Evolutionary conservation across 2,113 vertebrate genomes (phyloP), one percentile per base, ranked within the genome.

Genomic region (Crotalus helleri): DNA sequence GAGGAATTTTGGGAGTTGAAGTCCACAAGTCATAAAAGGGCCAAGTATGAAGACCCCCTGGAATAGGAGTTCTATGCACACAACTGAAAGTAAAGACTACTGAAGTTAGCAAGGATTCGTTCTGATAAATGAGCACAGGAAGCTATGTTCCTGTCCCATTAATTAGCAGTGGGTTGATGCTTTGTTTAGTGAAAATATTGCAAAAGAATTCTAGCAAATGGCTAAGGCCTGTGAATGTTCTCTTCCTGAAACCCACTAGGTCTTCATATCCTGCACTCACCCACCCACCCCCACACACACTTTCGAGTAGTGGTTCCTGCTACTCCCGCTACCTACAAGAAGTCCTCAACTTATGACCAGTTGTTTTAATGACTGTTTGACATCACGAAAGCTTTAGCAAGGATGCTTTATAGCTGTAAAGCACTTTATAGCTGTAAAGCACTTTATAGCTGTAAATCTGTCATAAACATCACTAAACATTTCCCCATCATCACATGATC

Each of bases 211-310:
- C 29, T 69, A 69, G 1, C 29, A 69, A n/a, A 69, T 69, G 5
- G 64, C 64, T n/a, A 17, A 69, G 29, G 64, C 64, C 29, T 69
- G 1, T n/a, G 12, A 69, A 69, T n/a, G 64, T 5, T 69, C 12
- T 69, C 64, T 69, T n/a, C 12, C 64, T n/a, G 64, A 69, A 69
- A 69, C 29, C 61, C 26, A 64, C 3, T 29, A 12, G 61, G 29
- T 26, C 29, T 69, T 69, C 64, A 69, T 69, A 29, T n/a, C 26
- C 61, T n/a, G 29, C 12, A n/a, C 1, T 13, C 26, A 64, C 26
- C 6, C 24, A 13, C 29, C 1, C 4, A 12, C 29, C 0, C 1
- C 49, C 7, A 0, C 49, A 51, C 7, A 51, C 49, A 2, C 29
- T 33, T 69, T 15, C 12, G 4, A 69, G 1, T 15, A 69, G 64